Conservation (phyloP, 2,888 invertebrate genomes). For the Spilosoma lubricipeda region DNA sequence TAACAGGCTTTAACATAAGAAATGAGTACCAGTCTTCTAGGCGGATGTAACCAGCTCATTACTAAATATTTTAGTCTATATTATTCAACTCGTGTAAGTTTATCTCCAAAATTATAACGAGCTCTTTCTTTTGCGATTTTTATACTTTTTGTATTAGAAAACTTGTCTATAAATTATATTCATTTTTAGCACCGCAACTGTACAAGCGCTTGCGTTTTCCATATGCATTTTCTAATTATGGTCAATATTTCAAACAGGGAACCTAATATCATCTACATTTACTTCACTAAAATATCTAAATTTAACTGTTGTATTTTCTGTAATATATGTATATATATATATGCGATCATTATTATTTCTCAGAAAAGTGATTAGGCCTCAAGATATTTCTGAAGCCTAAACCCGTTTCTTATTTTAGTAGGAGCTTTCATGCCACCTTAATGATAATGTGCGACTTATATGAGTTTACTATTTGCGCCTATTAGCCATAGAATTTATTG, state of each 20-base stretch:
- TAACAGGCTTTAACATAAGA: no score
- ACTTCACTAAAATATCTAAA: neutral
- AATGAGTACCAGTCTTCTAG: neutral
- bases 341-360: neutral
- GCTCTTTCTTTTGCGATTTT: neutral
- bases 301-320: neutral
- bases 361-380: conserved; percentile 6
- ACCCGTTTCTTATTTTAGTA: conserved; percentile 12
- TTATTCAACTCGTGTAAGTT: neutral
- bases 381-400: conserved; percentile 3
- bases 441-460: conserved; percentile 8
- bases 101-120: neutral
- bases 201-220: neutral
- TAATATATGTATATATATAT: neutral
- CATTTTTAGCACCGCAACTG: neutral
- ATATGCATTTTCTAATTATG: neutral
- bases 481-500: neutral
- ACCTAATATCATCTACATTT: neutral
- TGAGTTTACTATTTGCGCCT: conserved; percentile 4
- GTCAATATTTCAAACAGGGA: neutral
- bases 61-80: no score
- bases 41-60: neutral
- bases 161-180: neutral
- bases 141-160: neutral
- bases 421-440: conserved; percentile 7